Evolutionary conservation across 2,888 invertebrate species (phyloP), one percentile per base, ranked within the genome.

Genomic region (Macrosoma leucophasiata): DNA sequence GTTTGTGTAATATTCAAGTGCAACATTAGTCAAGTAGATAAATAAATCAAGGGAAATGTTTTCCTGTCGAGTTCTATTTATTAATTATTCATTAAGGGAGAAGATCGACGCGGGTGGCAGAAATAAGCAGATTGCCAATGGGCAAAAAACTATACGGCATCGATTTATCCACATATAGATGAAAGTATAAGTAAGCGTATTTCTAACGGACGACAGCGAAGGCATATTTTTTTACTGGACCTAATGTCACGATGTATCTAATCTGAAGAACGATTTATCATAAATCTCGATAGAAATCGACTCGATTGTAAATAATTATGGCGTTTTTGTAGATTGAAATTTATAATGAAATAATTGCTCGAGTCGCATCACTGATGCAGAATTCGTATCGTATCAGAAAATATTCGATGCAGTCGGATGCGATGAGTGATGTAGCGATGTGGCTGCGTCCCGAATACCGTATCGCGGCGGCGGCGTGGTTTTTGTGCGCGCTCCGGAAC

Each of bases 401-500:
- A 55, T 39, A 66, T 66, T 55, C 48, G 55, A 61, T 58, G 38
- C 43, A 46, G 35, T 40, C 27, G 31, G 46, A 48, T 48, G 42
- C 27, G 28, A n/a, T n/a, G n/a, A 39, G 33, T 55, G 50, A 43
- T n/a, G n/a, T n/a, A n/a, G 36, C 41, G 31, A 41, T 46, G 34
- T 27, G 21, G 26, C 39, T 41, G 38, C 38, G 42, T 43, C 39
- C 39, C 41, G 32, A 42, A 43, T 39, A 26, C 26, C 38, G 42
- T 33, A 38, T 38, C 36, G 39, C 33, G 42, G 31, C 41, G 56
- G 50, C 50, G 49, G 41, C 38, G 63, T n/a, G n/a, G n/a, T 81
- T 81, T 82, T 82, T 81, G 65, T 56, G 48, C 69, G 73, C 77
- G 55, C 62, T 66, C 75, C 68, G 46, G 39, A 49, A 49, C 47